Base-by-base conservation (phyloP, 2,797 vertebrate genomes). In the Muscicapa striata region DNA sequence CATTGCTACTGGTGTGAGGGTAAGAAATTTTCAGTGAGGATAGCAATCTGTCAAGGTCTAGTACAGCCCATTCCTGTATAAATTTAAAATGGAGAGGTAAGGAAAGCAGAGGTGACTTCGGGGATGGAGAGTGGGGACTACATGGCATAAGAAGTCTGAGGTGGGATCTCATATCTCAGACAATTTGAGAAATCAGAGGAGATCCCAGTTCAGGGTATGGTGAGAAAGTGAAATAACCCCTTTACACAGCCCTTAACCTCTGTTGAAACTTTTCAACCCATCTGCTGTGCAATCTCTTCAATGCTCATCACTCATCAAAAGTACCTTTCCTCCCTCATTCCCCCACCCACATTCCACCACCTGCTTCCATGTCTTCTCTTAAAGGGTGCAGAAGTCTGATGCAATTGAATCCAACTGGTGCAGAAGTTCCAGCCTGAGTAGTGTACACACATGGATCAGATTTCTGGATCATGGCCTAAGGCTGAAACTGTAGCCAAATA, bases 401-500 rank as follows among this genome's bases (percentile, higher is more conserved):
- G 52, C 84, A 87, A 43, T 72, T 94, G 64, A 86, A 88, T 94
- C 41, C 69, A 79, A 72, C 75, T 46, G 30, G 41, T 82, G 57
- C 52, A 90, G 74, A 92, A 94, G 70, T 89, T 84, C 49, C 64
- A 90, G 90, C 54, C 72, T 68, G 45, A 55, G 74, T n/a, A 74
- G 74, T 74, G 57, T 69, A 69, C 80, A 40, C 55, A 57, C 67
- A 59, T 14, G 80, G 67, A 87, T 93, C 89, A 67, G n/a, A 89
- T 94, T 95, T 79, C 92, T 93, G 94, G 81, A 95, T 82, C 38
- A 36, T 4, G 24, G 92, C 90, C 80, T 69, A 54, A 57, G 52
- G 72, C 88, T 92, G 90, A 93, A 95, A 89, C 24, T 74, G 54
- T 54, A 94, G 89, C 90, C 92, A 96, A 96, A 61, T 96, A 87